These are phyloP conservation scores for Drosophila silvestris DNA, from an alignment of 2,888 invertebrate species.

Conservation along the genomic window DNA sequence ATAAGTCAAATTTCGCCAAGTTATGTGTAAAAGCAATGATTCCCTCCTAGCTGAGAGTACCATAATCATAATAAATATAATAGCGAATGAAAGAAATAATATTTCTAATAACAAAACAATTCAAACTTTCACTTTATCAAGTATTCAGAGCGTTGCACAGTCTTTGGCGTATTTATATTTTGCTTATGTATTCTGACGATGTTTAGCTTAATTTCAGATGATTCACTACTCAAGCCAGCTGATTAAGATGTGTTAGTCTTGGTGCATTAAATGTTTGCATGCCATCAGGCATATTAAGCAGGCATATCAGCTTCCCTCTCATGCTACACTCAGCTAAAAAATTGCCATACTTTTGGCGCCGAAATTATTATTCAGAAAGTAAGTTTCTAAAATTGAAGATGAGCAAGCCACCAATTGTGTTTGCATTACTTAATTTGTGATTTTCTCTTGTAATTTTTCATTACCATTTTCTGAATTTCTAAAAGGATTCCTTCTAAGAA, in stretches of 20 bases:
- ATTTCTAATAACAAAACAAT: background rate
- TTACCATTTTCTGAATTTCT: background rate
- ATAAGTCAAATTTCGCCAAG: too few relatives aligned
- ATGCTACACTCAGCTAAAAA: background rate
- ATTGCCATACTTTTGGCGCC: background rate
- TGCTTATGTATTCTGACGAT: background rate
- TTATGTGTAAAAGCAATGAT: background rate
- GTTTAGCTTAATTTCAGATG: conserved; percentile 13
- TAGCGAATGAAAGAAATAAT: background rate
- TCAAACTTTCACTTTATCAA: background rate
- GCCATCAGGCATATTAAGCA: conserved; percentile 4
- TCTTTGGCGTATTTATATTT: background rate
- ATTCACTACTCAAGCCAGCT: conserved; percentile 7
- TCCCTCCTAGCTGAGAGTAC: background rate
- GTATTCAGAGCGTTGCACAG: background rate
- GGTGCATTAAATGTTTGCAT: conserved; percentile 14
- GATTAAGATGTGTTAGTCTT: background rate
- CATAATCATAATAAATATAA: accelerated
- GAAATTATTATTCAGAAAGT: background rate
- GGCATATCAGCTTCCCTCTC: background rate
- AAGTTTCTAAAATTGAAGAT: background rate
- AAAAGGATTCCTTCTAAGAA: background rate
- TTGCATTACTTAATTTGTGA: background rate
- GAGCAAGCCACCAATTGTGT: background rate
- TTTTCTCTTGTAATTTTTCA: background rate